Percentiles rank a stretch among this genome's conserved stretches.
Conservation (phyloP, 2,113 vertebrate genomes). For the Furnarius figulus region DNA sequence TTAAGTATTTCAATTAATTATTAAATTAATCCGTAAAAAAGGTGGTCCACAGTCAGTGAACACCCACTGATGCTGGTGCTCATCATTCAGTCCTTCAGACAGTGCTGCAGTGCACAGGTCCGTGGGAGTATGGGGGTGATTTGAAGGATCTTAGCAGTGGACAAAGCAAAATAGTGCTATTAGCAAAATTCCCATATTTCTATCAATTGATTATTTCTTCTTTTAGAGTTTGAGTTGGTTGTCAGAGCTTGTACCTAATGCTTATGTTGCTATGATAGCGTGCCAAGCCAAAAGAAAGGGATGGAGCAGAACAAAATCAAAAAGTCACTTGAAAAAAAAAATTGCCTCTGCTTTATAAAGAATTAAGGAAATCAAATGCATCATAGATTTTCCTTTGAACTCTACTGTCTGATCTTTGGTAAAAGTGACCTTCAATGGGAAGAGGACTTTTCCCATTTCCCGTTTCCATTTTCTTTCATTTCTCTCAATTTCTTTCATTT, state of each 20-base stretch:
- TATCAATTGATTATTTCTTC: neutral
- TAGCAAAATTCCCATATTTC: neutral
- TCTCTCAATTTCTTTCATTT: neutral
- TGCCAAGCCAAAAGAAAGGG: neutral
- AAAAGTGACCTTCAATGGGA: neutral
- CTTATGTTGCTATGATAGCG: neutral
- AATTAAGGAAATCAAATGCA: neutral
- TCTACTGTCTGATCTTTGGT: neutral
- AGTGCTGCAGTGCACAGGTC: neutral
- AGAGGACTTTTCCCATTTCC: too few species aligned
- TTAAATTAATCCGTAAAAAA: neutral
- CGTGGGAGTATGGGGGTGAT: neutral
- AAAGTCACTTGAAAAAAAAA: neutral
- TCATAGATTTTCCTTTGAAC: neutral
- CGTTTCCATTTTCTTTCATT: neutral
- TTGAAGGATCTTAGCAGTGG: neutral
- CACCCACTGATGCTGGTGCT: neutral
- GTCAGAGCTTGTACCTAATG: conserved; percentile 2
- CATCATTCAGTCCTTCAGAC: neutral
- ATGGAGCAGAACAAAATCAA: neutral
- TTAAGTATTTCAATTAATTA: neutral
- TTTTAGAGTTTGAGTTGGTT: conserved; percentile 3
- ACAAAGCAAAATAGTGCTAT: neutral
- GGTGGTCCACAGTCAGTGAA: neutral
- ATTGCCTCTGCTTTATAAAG: neutral